These are phyloP conservation scores for Platorchestia sp. DNA, from an alignment of 1,140 invertebrate species.

Conservation along the genomic window DNA sequence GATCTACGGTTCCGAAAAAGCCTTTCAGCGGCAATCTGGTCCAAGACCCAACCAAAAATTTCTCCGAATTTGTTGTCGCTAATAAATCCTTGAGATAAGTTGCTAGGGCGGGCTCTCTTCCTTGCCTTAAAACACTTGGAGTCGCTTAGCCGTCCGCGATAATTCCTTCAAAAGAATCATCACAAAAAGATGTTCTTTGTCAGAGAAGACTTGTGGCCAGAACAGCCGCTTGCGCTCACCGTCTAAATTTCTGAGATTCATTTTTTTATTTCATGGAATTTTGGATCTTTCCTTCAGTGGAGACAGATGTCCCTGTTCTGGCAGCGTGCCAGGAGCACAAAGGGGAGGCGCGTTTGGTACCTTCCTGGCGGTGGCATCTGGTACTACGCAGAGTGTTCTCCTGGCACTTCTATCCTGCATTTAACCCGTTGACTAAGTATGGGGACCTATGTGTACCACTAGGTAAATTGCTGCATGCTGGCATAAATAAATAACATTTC, in stretches of 20 bases:
- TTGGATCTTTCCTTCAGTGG: neutral
- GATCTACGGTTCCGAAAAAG: neutral
- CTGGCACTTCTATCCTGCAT: too few relatives aligned
- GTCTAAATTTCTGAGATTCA: constrained; percentile 1
- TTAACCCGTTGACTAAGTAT: too few relatives aligned
- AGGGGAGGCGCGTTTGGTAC: neutral
- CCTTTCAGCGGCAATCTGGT: neutral
- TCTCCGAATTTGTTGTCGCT: neutral
- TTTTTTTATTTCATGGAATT: constrained; percentile 1
- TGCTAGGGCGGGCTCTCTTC: neutral
- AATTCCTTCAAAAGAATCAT: constrained; percentile 10
- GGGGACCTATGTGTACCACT: too few relatives aligned
- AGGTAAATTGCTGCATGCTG: too few relatives aligned
- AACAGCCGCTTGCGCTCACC: neutral
- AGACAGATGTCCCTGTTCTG: neutral
- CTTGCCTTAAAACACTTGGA: neutral
- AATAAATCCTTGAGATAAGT: constrained; percentile 10
- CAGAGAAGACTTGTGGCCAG: constrained; percentile 5
- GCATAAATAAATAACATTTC: too few relatives aligned
- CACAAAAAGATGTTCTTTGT: constrained; percentile 9
- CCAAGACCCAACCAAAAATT: neutral
- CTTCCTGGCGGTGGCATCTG: neutral
- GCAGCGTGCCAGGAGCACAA: neutral
- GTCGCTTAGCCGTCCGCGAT: constrained; percentile 3
- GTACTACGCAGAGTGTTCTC: neutral